Percentiles rank a stretch among this genome's conserved stretches.
phyloP scores from a whole-genome alignment of 23 tunicate genomes.

The Aplidium turbinatum region DNA sequence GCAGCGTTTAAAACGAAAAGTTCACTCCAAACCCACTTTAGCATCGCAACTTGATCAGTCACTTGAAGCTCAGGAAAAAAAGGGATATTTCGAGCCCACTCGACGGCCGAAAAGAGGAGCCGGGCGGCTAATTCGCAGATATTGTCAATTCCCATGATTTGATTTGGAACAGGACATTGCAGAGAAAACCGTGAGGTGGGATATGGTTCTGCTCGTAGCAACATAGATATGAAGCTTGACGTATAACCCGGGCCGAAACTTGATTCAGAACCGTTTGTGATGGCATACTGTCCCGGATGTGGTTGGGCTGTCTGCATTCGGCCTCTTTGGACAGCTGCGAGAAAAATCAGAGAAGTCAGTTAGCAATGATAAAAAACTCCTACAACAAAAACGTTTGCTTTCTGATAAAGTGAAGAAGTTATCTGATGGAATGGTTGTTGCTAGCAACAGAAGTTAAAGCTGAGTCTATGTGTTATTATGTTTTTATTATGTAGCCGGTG shows the following conservation, averaged over 20 bases:
- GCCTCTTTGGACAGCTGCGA: constrained; percentile 99
- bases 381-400: too few relatives aligned
- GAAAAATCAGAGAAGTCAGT: background rate
- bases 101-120: constrained; percentile 95
- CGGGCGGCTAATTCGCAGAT: constrained; percentile 97
- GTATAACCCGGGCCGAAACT: constrained; percentile 60
- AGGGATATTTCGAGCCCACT: constrained; percentile 98
- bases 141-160: constrained; percentile 97
- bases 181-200: constrained; percentile 91
- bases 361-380: too few relatives aligned
- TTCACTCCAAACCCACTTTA: constrained; percentile 99
- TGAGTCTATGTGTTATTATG: too few relatives aligned
- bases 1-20: constrained; percentile 98
- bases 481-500: too few relatives aligned
- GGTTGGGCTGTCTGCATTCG: constrained; percentile 83
- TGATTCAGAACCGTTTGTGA: constrained; percentile 72
- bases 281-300: constrained; percentile 89
- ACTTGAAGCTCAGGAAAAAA: constrained; percentile 94
- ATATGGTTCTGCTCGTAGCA: constrained; percentile 97
- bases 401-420: too few relatives aligned
- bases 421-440: too few relatives aligned
- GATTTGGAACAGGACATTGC: constrained; percentile 86
- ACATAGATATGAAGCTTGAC: constrained; percentile 86
- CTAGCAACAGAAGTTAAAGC: too few relatives aligned
- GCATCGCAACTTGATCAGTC: constrained; percentile 96